Percentiles rank a stretch among this genome's conserved stretches.
Evolutionary conservation across 2,113 vertebrate genomes (phyloP).

Genomic region (Sylvia atricapilla): DNA sequence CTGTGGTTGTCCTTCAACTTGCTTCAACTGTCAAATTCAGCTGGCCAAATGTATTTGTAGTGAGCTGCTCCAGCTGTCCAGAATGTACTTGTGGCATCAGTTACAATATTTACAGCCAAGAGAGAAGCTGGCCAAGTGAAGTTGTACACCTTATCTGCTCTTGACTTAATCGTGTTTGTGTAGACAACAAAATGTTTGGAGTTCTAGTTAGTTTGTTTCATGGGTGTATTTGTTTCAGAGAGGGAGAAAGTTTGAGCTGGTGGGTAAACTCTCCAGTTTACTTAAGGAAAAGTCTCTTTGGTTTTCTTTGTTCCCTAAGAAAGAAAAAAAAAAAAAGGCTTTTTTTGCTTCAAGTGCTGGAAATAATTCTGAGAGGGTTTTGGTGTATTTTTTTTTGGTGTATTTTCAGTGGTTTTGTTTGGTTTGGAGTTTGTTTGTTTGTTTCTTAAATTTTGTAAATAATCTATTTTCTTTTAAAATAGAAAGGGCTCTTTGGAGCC

Average conservation of each 20-base stretch:
- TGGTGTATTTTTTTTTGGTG: rapidly evolving
- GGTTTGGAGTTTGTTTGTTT: neutral
- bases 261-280: neutral
- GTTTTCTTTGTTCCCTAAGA: neutral
- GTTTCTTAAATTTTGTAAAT: neutral
- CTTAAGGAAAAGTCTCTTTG: neutral
- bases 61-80: neutral
- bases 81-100: neutral
- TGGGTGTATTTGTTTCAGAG: neutral
- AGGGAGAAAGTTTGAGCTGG: neutral
- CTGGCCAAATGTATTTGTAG: neutral
- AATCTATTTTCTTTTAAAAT: neutral
- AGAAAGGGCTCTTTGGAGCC: neutral
- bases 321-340: neutral
- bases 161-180: neutral
- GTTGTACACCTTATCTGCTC: neutral
- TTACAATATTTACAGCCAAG: neutral
- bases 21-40: neutral
- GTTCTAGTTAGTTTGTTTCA: neutral
- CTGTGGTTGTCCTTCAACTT: neutral
- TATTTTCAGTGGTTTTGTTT: neutral
- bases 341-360: neutral
- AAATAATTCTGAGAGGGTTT: neutral
- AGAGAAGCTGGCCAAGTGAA: neutral
- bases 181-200: neutral